Base-by-base conservation (phyloP, 2,113 vertebrate species). In the Himantopus leucocephalus region DNA sequence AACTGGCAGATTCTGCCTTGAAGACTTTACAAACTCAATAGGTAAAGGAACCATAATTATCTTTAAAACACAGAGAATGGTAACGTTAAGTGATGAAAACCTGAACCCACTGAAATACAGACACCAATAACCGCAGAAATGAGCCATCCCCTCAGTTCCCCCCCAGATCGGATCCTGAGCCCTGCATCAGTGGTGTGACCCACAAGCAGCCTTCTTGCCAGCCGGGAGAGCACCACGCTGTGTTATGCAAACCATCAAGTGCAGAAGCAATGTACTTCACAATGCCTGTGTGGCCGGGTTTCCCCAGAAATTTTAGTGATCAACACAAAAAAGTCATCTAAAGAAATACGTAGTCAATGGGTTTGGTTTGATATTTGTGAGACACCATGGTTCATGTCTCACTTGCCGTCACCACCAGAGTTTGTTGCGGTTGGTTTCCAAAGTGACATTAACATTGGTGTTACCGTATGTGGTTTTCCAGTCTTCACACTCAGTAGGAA, bases 171-270 rank as follows among this genome's bases (percentile, higher is more conserved):
- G 58, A 71, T 24, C n/a, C 50, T 27, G 16, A 45, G 68, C 58
- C 21, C 50, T 12, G 9, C 5, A 21, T 16, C 50, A 39, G 8
- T 9, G 18, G 20, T 15, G 15, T 26, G 45, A 26, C 20, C 52
- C 56, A 29, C 15, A 9, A 6, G 6, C 56, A 66, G 14, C n/a
- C 56, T 74, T 45, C 27, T 58, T 60, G 67, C 27, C 39, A 55
- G 24, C 35, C 50, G 21, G n/a, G 26, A 82, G 12, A 70, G 17
- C 23, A 59, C 11, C 18, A 7, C 6, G 0, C 20, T 41, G 20
- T 9, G 4, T 27, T 68, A 11, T 0, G 12, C 20, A 66, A 60
- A 55, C 19, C 53, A 45, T n/a, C 3, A 2, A 2, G 13, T 24
- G 71, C 19, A 53, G 63, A 39, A 29, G 55, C 32, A 32, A 26